Percentiles rank a stretch among this genome's conserved stretches.
Evolutionary conservation across 1,140 invertebrate species (phyloP).

Genomic region (Panonychus citri): DNA sequence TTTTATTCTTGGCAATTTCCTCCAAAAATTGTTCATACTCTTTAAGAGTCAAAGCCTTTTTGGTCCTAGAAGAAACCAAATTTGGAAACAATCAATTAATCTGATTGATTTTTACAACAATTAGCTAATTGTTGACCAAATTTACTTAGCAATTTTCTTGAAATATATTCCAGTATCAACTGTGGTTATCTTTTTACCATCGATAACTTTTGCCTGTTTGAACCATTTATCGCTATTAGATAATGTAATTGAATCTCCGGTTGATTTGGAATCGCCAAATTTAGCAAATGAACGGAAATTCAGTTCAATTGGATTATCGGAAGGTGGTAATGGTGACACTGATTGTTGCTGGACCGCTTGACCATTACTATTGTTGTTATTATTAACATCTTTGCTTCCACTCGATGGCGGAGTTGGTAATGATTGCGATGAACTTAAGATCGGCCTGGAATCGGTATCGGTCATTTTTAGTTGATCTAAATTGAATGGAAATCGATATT

Average conservation of each 20-base stretch:
- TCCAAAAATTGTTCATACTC: slow-evolving; percentile 61
- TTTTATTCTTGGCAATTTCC: slow-evolving; percentile 52
- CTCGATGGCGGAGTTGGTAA: too few species aligned
- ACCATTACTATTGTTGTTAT: too few species aligned
- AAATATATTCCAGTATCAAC: slow-evolving; percentile 70
- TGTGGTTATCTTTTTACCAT: slow-evolving; percentile 55
- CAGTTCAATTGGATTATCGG: slow-evolving; percentile 19
- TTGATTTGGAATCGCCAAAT: slow-evolving; percentile 63
- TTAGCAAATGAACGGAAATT: slow-evolving; percentile 47
- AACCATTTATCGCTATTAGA: slow-evolving; percentile 84
- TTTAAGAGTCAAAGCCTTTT: slow-evolving; percentile 22
- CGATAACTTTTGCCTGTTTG: slow-evolving; percentile 78
- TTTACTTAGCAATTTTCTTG: slow-evolving; percentile 52
- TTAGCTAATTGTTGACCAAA: background rate
- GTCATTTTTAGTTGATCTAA: too few species aligned
- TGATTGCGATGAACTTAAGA: too few species aligned
- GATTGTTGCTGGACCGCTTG: too few species aligned
- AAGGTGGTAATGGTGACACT: background rate
- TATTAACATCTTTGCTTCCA: too few species aligned
- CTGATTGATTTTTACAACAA: too few species aligned
- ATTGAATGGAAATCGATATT: too few species aligned
- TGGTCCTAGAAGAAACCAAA: slow-evolving; percentile 11
- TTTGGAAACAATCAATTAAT: background rate
- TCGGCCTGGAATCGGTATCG: too few species aligned
- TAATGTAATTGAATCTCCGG: slow-evolving; percentile 59